These are phyloP conservation scores for Nyctibius bracteatus DNA, from an alignment of 2,113 vertebrate species.

Conservation along the genomic window DNA sequence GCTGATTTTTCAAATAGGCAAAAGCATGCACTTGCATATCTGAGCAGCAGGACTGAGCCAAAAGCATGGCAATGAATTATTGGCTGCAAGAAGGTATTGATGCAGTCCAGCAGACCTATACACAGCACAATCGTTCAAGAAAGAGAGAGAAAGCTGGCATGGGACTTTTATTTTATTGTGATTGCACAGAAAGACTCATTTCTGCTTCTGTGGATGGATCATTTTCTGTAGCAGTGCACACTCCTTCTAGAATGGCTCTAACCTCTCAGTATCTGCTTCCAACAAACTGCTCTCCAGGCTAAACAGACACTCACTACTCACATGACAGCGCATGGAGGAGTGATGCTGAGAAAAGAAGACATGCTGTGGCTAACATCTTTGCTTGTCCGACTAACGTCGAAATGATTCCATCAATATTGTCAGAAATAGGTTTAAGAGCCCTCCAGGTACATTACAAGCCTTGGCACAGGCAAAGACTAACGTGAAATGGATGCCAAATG, in stretches of 20 bases:
- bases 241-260: conserved; percentile 11
- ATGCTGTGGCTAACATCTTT: conserved; percentile 40
- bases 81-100: neutral
- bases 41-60: neutral
- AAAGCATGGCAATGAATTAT: neutral
- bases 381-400: conserved; percentile 53
- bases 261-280: conserved; percentile 44
- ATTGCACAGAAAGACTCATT: neutral
- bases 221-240: neutral
- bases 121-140: neutral
- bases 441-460: conserved; percentile 50
- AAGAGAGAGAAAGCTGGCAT: neutral
- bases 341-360: conserved; percentile 68
- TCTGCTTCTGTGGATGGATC: conserved; percentile 5
- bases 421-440: conserved; percentile 58
- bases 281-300: conserved; percentile 57
- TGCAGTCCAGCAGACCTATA: neutral
- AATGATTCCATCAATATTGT: conserved; percentile 62
- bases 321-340: neutral
- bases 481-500: conserved; percentile 7
- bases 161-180: neutral
- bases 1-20: neutral
- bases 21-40: neutral
- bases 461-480: conserved; percentile 14
- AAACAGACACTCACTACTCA: conserved; percentile 58